Percentiles rank a stretch among this genome's conserved stretches.
phyloP scores from a whole-genome alignment of 1,140 invertebrate species.

The Heterodera schachtii region DNA sequence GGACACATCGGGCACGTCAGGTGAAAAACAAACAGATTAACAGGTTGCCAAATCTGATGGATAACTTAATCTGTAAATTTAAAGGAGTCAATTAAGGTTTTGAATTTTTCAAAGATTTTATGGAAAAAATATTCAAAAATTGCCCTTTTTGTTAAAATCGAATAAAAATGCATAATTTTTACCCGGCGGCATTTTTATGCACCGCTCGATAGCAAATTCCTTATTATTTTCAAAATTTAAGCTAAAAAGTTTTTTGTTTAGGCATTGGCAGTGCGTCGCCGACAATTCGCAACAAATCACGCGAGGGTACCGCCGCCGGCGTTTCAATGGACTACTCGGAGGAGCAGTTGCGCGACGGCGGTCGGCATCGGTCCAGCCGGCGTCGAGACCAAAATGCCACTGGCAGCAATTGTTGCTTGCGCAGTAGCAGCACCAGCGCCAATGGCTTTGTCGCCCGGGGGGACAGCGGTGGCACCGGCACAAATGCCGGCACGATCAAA shows the following conservation, averaged over 20 bases:
- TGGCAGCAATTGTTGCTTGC: not conserved
- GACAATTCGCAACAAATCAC: constrained; percentile 27
- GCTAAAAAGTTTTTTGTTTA: not conserved
- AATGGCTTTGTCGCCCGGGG: not conserved
- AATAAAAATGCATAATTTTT: too few relatives aligned
- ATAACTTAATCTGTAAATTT: not conserved
- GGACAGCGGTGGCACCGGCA: not conserved
- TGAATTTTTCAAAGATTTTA: too few relatives aligned
- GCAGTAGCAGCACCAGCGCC: too few relatives aligned
- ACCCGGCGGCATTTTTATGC: too few relatives aligned
- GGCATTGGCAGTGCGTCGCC: constrained; percentile 32
- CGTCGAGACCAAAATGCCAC: constrained; percentile 7
- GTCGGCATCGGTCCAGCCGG: not conserved
- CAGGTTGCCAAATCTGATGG: not conserved
- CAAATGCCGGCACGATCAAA: not conserved
- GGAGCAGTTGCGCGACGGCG: constrained; percentile 7
- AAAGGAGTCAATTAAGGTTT: not conserved
- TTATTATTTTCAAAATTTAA: not conserved
- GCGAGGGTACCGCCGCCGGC: constrained; percentile 3
- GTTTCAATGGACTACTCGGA: not conserved
- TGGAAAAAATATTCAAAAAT: too few relatives aligned
- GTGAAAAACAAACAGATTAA: not conserved
- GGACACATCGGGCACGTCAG: constrained; percentile 28
- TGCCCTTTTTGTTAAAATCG: too few relatives aligned
- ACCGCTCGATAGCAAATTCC: not conserved